phyloP scores from a whole-genome alignment of 1,140 invertebrate species.

The Panagrolaimus sp. region DNA sequence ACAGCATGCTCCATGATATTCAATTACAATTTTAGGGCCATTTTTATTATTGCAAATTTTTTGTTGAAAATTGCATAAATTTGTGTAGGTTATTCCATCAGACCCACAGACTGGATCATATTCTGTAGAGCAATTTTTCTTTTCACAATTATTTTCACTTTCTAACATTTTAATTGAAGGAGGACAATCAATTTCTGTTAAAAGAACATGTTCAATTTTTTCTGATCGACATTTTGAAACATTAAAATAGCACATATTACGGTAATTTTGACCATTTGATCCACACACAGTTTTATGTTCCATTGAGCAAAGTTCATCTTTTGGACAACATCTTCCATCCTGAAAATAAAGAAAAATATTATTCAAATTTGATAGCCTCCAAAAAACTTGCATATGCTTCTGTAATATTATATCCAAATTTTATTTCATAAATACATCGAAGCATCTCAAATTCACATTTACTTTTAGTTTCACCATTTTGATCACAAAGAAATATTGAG shows the following conservation, averaged over 20 bases:
- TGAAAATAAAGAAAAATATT: constrained; percentile 23
- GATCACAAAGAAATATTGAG: constrained; percentile 49
- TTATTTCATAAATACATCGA: constrained; percentile 47
- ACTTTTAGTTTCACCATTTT: constrained; percentile 49
- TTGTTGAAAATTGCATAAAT: constrained; percentile 37
- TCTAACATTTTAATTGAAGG: neutral
- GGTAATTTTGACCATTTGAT: constrained; percentile 30
- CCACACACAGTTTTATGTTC: constrained; percentile 43
- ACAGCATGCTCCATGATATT: constrained; percentile 33
- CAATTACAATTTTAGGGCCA: constrained; percentile 1
- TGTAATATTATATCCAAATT: constrained; percentile 53
- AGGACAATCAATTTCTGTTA: constrained; percentile 8
- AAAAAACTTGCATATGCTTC: constrained; percentile 43
- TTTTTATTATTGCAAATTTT: constrained; percentile 22
- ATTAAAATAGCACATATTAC: constrained; percentile 44
- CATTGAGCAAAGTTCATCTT: constrained; percentile 34
- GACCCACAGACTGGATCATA: constrained; percentile 44
- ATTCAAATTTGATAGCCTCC: neutral
- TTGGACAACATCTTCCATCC: constrained; percentile 46
- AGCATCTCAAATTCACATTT: constrained; percentile 56
- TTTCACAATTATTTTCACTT: neutral
- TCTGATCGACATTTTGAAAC: constrained; percentile 41
- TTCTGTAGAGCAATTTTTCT: constrained; percentile 21
- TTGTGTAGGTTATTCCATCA: constrained; percentile 37
- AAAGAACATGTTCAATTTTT: constrained; percentile 38